Base-by-base conservation (phyloP, 2,797 vertebrate species). In the Anabas testudineus region DNA sequence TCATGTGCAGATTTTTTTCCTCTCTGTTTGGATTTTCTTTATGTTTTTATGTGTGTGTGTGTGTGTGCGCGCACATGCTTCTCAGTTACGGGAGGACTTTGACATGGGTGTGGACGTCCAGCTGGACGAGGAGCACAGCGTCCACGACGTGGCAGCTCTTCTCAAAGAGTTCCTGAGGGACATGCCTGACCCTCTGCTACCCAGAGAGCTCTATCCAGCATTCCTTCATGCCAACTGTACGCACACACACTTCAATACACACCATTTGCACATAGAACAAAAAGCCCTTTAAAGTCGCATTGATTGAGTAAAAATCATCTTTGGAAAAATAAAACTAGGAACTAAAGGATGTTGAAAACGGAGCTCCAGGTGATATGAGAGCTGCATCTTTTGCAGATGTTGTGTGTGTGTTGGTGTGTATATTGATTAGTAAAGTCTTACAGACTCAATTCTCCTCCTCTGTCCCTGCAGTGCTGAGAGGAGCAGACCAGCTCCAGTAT, bases 81-180 rank as follows among this genome's bases (percentile, higher is more conserved):
- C 58, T 21, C 64, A 99, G 97, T 92, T 99, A 82, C 91, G 95
- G 48, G 96, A 97, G 3, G 95, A 96, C 83, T 99, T 97, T 76
- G 95, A 98, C 81, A 73, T 65, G 47, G 95, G 96, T 1, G 77
- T 93, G 63, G 96, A 97, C 41, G 84, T 97, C 10, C 87, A 93
- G 63, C 81, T 98, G 88, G 95, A 96, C 6, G 95, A 97, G 26
- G 94, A 92, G 57, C 96, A 95, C 42, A 96, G 95, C 1, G 95
- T 98, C 15, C 96, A 99, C 0, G 97, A 99, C 0, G 96, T 99
- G 78, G 96, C 97, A 0, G 96, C 95, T 0, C 90, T 99, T 71
- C 95, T 99, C 49, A 99, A 96, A 64, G 96, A 96, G 89, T 98
- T 98, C 49, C 92, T 99, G 41, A 87, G 92, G 78, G 95, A 97